Evolutionary conservation across 1,140 invertebrate species (phyloP).

Genomic region (Sweltsa coloradensis): DNA sequence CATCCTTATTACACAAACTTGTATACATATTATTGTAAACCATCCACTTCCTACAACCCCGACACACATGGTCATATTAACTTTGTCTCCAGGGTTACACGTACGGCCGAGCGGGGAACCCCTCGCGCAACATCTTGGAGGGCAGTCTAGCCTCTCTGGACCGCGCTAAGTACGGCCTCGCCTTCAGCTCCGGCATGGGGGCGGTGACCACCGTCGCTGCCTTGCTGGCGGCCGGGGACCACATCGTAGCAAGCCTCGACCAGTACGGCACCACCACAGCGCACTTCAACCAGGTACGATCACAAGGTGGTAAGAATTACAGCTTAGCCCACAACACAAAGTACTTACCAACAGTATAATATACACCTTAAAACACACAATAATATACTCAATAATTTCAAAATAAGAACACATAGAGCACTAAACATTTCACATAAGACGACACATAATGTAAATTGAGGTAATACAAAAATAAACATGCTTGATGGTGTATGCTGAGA

Average conservation of each 20-base stretch:
- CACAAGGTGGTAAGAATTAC: background rate
- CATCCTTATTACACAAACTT: too few relatives aligned
- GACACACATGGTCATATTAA: too few relatives aligned
- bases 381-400: background rate
- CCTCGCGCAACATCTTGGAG: constrained; percentile 46
- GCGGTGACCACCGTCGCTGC: constrained; percentile 33
- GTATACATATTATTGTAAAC: too few relatives aligned
- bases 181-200: constrained; percentile 46
- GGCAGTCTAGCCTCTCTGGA: constrained; percentile 48
- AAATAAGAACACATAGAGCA: background rate
- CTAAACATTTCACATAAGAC: background rate
- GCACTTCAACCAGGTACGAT: background rate
- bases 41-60: too few relatives aligned
- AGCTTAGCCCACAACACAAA: background rate
- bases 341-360: background rate
- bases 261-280: constrained; percentile 48
- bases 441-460: background rate
- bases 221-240: constrained; percentile 44
- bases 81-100: background rate
- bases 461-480: too few relatives aligned
- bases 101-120: constrained; percentile 51
- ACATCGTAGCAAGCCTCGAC: constrained; percentile 49
- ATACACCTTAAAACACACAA: background rate
- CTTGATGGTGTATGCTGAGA: too few relatives aligned
- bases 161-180: constrained; percentile 40